Conservation (phyloP, 2,113 vertebrate species). For the Girardinichthys multiradiatus region DNA sequence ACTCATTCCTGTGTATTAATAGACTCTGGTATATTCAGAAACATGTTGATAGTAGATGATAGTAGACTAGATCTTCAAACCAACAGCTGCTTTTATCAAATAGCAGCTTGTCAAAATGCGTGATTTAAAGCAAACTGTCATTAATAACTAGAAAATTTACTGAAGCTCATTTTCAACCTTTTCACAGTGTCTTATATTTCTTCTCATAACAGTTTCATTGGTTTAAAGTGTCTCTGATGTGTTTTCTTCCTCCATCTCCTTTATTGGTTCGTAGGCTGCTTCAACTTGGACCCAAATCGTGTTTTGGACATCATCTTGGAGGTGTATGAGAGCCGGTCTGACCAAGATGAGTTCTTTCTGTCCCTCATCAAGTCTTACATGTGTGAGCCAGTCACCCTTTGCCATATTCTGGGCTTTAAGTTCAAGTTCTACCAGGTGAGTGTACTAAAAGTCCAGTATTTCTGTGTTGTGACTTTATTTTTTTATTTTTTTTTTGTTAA, state of each 20-base stretch:
- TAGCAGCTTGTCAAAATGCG: no score
- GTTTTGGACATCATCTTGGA: slow-evolving; percentile 98
- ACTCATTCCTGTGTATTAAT: background rate
- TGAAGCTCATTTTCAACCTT: background rate
- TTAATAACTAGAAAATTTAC: background rate
- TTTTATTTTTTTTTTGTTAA: no score
- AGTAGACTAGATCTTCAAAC: background rate
- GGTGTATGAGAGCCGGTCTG: slow-evolving; percentile 95
- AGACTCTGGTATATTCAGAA: background rate
- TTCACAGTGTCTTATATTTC: background rate
- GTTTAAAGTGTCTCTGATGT: background rate
- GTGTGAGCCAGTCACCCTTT: slow-evolving; percentile 98
- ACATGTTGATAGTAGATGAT: background rate
- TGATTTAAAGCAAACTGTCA: background rate
- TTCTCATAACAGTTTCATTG: background rate
- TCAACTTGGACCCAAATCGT: slow-evolving; percentile 98
- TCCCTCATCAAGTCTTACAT: slow-evolving; percentile 98
- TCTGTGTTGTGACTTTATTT: background rate
- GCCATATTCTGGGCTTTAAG: slow-evolving; percentile 99
- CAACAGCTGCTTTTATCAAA: background rate
- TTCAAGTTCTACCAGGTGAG: slow-evolving; percentile 99
- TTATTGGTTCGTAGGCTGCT: slow-evolving; percentile 85
- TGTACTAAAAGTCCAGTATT: background rate
- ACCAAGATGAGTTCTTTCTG: slow-evolving; percentile 96
- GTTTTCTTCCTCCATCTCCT: background rate